phyloP scores from a whole-genome alignment of 1,140 invertebrate species.

The Cherax quadricarinatus region DNA sequence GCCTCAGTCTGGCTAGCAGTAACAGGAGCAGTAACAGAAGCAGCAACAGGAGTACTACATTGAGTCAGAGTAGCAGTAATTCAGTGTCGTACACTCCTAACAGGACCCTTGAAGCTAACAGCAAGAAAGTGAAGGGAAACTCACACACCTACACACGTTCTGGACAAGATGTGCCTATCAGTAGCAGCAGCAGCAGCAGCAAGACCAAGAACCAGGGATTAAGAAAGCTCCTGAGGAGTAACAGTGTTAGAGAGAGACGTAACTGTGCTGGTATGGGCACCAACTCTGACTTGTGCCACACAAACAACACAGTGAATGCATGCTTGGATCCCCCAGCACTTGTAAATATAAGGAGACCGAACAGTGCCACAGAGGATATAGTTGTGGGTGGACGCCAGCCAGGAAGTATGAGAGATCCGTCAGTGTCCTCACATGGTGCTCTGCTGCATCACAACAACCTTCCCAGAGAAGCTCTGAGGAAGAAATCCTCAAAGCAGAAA shows the following conservation, averaged over 20 bases:
- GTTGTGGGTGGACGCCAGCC: no score
- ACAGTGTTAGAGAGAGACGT: neutral
- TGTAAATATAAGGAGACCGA: no score
- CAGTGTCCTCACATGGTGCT: neutral
- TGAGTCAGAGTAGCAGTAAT: constrained; percentile 39
- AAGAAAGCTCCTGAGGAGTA: constrained; percentile 1
- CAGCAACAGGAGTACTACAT: constrained; percentile 8
- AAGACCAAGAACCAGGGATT: neutral
- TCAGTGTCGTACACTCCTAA: constrained; percentile 29
- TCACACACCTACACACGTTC: neutral
- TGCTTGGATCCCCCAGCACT: no score
- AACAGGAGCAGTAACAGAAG: constrained; percentile 13
- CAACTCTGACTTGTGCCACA: no score
- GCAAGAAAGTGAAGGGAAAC: neutral
- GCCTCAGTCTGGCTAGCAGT: constrained; percentile 24
- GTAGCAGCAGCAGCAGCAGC: neutral
- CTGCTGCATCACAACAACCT: neutral
- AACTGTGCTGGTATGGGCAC: no score
- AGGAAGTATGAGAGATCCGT: neutral
- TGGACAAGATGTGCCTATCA: neutral
- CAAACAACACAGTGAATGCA: no score
- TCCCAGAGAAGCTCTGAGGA: neutral
- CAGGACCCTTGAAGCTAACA: neutral
- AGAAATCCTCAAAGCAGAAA: neutral
- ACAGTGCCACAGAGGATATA: no score